These are phyloP conservation scores for Neogobius melanostomus DNA, from an alignment of 2,113 vertebrate genomes.

Conservation along the genomic window DNA sequence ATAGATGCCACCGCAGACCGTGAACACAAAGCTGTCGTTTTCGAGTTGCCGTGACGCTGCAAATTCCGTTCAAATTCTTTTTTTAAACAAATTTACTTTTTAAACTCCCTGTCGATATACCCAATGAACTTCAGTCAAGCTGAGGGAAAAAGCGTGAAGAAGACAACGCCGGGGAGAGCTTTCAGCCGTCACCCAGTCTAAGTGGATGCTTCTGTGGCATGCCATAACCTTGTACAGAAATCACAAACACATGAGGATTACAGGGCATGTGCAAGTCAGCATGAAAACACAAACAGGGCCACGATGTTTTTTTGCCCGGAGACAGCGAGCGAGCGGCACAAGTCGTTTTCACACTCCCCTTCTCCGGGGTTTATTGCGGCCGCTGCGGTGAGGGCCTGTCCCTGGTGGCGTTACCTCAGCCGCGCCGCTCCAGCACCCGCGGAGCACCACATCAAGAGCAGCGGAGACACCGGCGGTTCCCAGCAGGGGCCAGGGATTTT, in stretches of 20 bases:
- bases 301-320: constrained; percentile 10
- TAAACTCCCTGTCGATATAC: neutral
- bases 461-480: constrained; percentile 29
- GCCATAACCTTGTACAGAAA: constrained; percentile 37
- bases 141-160: constrained; percentile 13
- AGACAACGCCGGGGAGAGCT: constrained; percentile 1
- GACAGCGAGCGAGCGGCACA: constrained; percentile 30
- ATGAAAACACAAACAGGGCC: constrained; percentile 45
- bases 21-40: too few relatives aligned
- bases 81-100: neutral
- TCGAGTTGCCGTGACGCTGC: too few relatives aligned
- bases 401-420: constrained; percentile 55
- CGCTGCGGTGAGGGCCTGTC: constrained; percentile 50
- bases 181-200: constrained; percentile 47
- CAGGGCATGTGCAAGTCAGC: constrained; percentile 24
- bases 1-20: too few relatives aligned
- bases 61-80: neutral
- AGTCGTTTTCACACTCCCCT: constrained; percentile 41
- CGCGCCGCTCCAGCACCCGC: constrained; percentile 55
- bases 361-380: constrained; percentile 52
- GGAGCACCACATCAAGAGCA: constrained; percentile 64
- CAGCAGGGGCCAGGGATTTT: constrained; percentile 48
- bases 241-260: constrained; percentile 33
- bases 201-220: constrained; percentile 30
- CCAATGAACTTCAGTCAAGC: neutral